These are phyloP conservation scores for Nowickia ferox DNA, from an alignment of 2,888 invertebrate genomes.

Conservation along the genomic window DNA sequence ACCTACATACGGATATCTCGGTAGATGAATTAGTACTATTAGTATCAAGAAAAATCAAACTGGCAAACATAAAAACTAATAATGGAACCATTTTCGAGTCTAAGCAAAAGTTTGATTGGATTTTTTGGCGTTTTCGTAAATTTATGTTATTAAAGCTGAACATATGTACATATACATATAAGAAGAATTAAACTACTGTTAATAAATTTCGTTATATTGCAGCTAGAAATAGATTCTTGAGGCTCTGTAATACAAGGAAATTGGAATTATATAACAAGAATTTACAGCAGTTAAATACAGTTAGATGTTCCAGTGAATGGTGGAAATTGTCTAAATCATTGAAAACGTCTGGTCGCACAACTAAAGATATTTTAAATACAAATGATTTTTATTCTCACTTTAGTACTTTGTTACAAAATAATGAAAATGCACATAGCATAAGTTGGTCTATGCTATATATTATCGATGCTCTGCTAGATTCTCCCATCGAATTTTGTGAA, in stretches of 20 bases:
- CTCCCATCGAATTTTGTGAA: too few relatives aligned
- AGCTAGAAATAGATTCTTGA: neutral
- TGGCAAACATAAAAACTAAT: neutral
- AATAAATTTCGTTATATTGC: neutral
- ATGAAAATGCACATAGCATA: neutral
- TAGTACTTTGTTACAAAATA: neutral
- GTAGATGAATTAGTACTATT: too few relatives aligned
- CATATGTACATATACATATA: too few relatives aligned
- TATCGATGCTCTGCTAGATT: too few relatives aligned
- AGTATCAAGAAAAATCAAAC: slow-evolving; percentile 1
- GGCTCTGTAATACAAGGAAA: slow-evolving; percentile 7
- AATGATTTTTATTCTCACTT: too few relatives aligned
- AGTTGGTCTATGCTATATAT: too few relatives aligned
- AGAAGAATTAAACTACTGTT: too few relatives aligned
- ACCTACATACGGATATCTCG: neutral
- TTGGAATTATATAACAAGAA: slow-evolving; percentile 15
- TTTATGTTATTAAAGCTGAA: neutral
- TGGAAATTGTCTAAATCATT: slow-evolving; percentile 20
- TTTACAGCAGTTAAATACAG: slow-evolving; percentile 7
- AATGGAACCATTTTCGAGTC: neutral
- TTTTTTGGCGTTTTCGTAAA: neutral
- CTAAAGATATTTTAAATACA: too few relatives aligned
- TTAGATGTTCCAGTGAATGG: slow-evolving; percentile 13
- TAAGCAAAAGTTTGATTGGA: neutral
- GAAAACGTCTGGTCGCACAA: neutral